These are phyloP conservation scores for Leptinotarsa juncta DNA, from an alignment of 2,888 invertebrate species.

Conservation along the genomic window DNA sequence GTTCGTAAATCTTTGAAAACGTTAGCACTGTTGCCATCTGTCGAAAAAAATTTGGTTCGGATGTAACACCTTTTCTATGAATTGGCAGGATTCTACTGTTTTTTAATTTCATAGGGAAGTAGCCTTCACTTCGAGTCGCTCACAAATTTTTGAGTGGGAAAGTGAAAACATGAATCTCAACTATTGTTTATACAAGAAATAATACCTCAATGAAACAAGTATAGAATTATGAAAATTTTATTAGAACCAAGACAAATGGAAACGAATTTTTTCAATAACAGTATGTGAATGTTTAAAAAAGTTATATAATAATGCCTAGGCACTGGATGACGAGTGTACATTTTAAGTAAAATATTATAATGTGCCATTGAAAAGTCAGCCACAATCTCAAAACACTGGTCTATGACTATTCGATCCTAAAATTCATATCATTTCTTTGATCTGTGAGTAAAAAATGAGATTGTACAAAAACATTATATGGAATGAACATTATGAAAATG, in stretches of 20 bases:
- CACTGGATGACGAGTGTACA: conserved; percentile 61
- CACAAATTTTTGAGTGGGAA: too few species aligned
- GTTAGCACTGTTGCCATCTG: too few species aligned
- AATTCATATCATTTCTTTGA: background rate
- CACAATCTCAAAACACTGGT: conserved; percentile 59
- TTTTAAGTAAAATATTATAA: conserved; percentile 57
- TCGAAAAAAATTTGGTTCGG: too few species aligned
- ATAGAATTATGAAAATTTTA: conserved; percentile 40
- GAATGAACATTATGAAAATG: background rate
- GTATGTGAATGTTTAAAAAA: conserved; percentile 63
- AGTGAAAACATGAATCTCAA: too few species aligned
- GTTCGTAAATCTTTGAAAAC: too few species aligned
- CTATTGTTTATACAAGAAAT: too few species aligned
- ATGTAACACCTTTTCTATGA: too few species aligned
- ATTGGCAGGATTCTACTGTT: too few species aligned
- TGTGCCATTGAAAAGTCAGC: conserved; percentile 59
- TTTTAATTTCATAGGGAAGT: too few species aligned
- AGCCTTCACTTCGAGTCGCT: too few species aligned
- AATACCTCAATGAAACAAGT: conserved; percentile 24
- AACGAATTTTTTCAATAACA: conserved; percentile 59
- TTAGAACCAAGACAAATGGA: conserved; percentile 59
- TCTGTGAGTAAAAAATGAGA: background rate
- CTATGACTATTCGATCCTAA: conserved; percentile 28
- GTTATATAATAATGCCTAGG: conserved; percentile 64
- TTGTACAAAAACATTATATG: background rate